Evolutionary conservation across 2,113 vertebrate genomes (phyloP).

Genomic region (Leucoraja erinaceus): DNA sequence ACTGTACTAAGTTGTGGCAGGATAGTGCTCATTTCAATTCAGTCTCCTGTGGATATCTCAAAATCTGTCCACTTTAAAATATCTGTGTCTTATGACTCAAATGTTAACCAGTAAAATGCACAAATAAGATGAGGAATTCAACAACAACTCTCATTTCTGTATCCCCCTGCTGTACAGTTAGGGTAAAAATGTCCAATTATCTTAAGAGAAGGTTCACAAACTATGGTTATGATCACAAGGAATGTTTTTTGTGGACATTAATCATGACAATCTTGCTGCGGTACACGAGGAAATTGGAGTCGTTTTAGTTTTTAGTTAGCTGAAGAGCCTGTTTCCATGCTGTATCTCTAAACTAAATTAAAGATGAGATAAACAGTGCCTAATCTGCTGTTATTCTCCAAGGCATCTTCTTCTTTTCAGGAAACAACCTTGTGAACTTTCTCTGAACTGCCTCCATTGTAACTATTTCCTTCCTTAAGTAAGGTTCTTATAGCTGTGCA

Average conservation of each 20-base stretch:
- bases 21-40: background rate
- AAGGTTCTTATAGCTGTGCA: too few relatives aligned
- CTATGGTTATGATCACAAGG: background rate
- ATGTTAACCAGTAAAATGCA: background rate
- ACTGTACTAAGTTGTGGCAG: background rate
- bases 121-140: background rate
- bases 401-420: too few relatives aligned
- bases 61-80: background rate
- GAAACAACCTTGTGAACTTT: too few relatives aligned
- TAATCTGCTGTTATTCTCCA: too few relatives aligned
- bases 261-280: background rate
- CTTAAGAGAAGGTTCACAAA: background rate
- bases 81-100: background rate
- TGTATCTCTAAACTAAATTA: too few relatives aligned
- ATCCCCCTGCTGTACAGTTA: background rate
- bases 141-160: background rate
- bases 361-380: too few relatives aligned
- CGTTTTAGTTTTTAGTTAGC: too few relatives aligned
- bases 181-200: background rate
- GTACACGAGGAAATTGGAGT: too few relatives aligned
- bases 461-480: too few relatives aligned
- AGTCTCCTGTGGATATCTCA: background rate
- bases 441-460: too few relatives aligned
- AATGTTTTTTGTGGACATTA: background rate
- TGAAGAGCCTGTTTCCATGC: too few relatives aligned